A percentile compares a stretch with the other conserved stretches of the same genome.
Conservation (phyloP, 2,888 invertebrate genomes). For the Aplocera efformata region DNA sequence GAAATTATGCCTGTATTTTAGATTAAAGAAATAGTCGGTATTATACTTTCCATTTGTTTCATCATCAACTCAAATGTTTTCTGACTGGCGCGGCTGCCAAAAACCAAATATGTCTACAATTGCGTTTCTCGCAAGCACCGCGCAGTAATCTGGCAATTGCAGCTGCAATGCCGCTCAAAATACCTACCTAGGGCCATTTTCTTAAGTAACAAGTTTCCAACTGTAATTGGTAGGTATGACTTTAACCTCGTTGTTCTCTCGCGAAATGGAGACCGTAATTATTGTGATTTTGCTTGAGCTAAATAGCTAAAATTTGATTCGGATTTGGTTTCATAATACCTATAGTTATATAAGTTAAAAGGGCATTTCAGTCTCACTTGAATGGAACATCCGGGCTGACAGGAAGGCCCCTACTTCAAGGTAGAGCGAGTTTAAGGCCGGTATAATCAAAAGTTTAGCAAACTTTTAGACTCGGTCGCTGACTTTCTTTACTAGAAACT, state of each 20-base stretch:
- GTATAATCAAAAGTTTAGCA: slow-evolving; percentile 60
- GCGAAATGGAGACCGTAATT: slow-evolving; percentile 14
- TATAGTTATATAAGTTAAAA: slow-evolving; percentile 33
- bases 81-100: no score
- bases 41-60: no score
- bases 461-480: slow-evolving; percentile 55
- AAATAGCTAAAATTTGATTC: slow-evolving; percentile 19
- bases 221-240: slow-evolving; percentile 18
- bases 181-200: slow-evolving; percentile 1
- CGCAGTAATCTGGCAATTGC: slow-evolving; percentile 6
- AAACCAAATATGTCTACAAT: no score
- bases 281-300: slow-evolving; percentile 21
- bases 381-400: slow-evolving; percentile 38
- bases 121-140: neutral
- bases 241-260: slow-evolving; percentile 16
- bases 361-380: slow-evolving; percentile 44
- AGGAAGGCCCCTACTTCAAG: slow-evolving; percentile 62
- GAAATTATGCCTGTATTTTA: no score
- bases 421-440: slow-evolving; percentile 52
- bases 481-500: slow-evolving; percentile 37
- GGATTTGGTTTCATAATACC: slow-evolving; percentile 31
- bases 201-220: slow-evolving; percentile 14
- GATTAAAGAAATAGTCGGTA: no score
- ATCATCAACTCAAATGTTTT: no score
- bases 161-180: slow-evolving; percentile 1